A percentile compares a stretch with the other conserved stretches of the same genome.
Evolutionary conservation across 2,888 invertebrate genomes (phyloP).

Genomic region (Carabus problematicus): DNA sequence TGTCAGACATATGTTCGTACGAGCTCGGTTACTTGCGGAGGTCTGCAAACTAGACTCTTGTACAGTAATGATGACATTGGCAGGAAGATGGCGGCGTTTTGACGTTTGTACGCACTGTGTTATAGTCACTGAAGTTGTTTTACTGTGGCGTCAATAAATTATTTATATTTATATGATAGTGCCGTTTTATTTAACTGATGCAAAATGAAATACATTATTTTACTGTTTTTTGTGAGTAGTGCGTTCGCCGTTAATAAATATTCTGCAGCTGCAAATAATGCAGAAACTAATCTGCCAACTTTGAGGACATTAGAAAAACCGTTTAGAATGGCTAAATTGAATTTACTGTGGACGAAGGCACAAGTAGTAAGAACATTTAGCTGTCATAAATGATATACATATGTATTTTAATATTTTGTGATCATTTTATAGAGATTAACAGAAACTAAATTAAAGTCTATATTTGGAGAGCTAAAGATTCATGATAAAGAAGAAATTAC

Average conservation of each 20-base stretch:
- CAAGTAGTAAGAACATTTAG: conserved; percentile 72
- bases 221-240: neutral
- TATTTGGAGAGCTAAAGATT: conserved; percentile 87
- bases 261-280: conserved; percentile 66
- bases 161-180: no score
- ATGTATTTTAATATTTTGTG: conserved; percentile 21
- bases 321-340: conserved; percentile 89
- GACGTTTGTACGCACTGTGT: no score
- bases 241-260: conserved; percentile 66
- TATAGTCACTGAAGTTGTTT: no score
- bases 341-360: conserved; percentile 89
- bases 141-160: no score
- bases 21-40: no score
- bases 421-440: conserved; percentile 72
- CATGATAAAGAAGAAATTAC: conserved; percentile 93
- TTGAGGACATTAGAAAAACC: conserved; percentile 81
- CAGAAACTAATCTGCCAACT: conserved; percentile 53
- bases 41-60: no score
- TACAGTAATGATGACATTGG: no score
- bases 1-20: no score
- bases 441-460: conserved; percentile 81
- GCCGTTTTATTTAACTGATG: no score
- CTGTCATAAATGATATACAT: conserved; percentile 3
- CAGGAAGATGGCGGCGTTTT: no score
- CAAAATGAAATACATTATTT: neutral